Evolutionary conservation across 2,113 vertebrate species (phyloP).

Genomic region (Pygathrix nemaeus): DNA sequence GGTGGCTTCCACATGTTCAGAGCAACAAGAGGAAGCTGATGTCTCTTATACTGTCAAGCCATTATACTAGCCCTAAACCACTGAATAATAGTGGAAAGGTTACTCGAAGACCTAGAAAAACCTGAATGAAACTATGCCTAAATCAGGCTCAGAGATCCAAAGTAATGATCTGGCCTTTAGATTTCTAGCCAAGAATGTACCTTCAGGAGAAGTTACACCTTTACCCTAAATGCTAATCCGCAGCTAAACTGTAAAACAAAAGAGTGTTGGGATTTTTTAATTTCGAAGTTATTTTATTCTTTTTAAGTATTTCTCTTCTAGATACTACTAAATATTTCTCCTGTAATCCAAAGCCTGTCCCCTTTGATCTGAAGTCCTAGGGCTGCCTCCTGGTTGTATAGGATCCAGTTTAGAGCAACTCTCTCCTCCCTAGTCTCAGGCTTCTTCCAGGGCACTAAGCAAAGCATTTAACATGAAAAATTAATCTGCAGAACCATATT

Average conservation of each 20-base stretch:
- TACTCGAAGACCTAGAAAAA: background rate
- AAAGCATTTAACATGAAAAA: background rate
- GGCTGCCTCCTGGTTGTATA: background rate
- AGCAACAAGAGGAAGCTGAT: background rate
- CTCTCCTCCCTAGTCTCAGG: background rate
- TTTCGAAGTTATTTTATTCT: background rate
- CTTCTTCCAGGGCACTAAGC: background rate
- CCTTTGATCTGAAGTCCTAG: background rate
- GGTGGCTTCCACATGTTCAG: background rate
- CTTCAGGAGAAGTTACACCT: background rate
- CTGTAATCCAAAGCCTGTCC: background rate
- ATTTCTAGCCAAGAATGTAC: background rate
- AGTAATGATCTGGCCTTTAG: background rate
- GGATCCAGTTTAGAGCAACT: background rate
- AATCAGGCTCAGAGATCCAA: background rate
- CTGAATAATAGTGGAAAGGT: background rate
- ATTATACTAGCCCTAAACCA: background rate
- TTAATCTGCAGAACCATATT: background rate
- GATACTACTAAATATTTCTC: background rate
- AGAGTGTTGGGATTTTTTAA: background rate
- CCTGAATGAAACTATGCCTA: background rate
- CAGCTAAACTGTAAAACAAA: background rate
- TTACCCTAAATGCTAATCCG: background rate
- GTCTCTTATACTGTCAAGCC: background rate
- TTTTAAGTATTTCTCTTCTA: background rate